Percentiles rank a stretch among this genome's conserved stretches.
Conservation (phyloP, 2,113 vertebrate species). For the Athene cunicularia region DNA sequence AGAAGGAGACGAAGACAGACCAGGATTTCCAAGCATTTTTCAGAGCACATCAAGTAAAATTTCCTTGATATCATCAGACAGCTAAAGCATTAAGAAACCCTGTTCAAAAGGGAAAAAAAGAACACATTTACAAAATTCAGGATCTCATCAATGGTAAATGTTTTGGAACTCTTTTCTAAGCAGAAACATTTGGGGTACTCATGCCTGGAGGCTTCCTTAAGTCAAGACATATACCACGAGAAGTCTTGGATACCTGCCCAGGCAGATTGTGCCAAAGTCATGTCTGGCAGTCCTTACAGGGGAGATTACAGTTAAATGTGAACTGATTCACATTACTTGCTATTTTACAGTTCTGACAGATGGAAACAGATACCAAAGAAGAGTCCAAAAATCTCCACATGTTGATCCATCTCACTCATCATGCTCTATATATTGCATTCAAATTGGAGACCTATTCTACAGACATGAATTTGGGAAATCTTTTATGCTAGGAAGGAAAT, state of each 20-base stretch:
- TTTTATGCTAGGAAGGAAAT: constrained; percentile 7
- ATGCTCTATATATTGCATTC: not conserved
- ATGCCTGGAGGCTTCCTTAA: not conserved
- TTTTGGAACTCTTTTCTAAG: not conserved
- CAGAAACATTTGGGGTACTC: not conserved
- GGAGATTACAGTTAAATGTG: constrained; percentile 43
- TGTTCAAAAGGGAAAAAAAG: not conserved
- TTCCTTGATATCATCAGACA: not conserved
- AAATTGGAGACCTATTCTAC: not conserved
- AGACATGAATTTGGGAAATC: not conserved
- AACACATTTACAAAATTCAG: not conserved
- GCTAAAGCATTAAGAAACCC: not conserved
- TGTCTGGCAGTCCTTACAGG: constrained; percentile 30
- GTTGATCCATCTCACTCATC: constrained; percentile 37
- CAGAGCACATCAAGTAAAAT: not conserved
- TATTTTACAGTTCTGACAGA: constrained; percentile 40
- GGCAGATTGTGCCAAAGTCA: not conserved
- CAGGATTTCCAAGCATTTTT: not conserved
- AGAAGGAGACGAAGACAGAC: not conserved
- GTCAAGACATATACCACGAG: not conserved
- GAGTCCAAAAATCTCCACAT: not conserved
- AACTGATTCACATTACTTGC: constrained; percentile 37
- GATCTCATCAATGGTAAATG: not conserved
- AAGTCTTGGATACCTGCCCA: constrained; percentile 25
- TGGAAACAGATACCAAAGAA: constrained; percentile 40